Evolutionary conservation across 2,888 invertebrate genomes (phyloP), one percentile per base, ranked within the genome.

Genomic region (Thera britannica): DNA sequence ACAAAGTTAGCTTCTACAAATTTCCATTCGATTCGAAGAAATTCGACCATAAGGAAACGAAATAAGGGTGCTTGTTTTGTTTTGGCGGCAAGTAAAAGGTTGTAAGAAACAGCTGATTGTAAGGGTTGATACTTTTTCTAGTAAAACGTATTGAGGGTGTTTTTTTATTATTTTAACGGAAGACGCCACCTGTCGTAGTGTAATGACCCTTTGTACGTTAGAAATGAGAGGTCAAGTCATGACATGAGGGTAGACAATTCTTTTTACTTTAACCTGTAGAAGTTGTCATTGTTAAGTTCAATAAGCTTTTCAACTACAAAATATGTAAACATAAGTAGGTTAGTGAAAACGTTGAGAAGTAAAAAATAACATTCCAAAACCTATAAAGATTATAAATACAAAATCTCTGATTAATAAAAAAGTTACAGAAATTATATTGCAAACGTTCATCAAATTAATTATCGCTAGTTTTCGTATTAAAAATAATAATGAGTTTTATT

Each of bases 81-180:
- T 55, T 0, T 51, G 35, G 6, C 34, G 23, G 46, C 34, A 35
- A 46, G 11, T 35, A 11, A 34, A 46, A 56, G 23, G 67, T 69
- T 60, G 73, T 65, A 34, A 2, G 44, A 75, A 66, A 70, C 79
- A 80, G 79, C 82, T 82, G 79, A 80, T 82, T 70, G 73, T 68
- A 75, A 77, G 78, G 77, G 72, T 67, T 60, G 74, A 72, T 65
- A 56, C 60, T 65, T 76, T 79, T 77, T 74, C 72, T 67, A 67
- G 68, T 56, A 59, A 72, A 38, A 51, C 58, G 68, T 60, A 71
- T 75, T 72, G 75, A 77, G 79, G 77, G 77, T 72, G 74, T 77
- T 80, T 77, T 58, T 79, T 79, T 79, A 52, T 75, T 73, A 64
- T 63, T 70, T 71, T 82, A 84, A 83, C 82, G 82, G 82, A 79